Base-by-base conservation (phyloP, 1,140 invertebrate genomes). In the Tribolium castaneum region DNA sequence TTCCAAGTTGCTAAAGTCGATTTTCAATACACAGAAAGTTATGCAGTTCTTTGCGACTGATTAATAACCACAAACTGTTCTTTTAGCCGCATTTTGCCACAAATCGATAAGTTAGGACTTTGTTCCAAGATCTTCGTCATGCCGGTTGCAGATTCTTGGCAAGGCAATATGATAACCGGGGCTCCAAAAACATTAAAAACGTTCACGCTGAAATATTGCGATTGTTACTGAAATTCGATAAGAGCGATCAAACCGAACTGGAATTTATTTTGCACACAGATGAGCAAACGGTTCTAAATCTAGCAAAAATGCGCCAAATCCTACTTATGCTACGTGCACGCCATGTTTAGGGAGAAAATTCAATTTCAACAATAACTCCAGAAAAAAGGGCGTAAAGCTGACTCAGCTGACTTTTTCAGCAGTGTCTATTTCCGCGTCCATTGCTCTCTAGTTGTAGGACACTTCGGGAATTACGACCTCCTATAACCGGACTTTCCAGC, bases 191-290 rank as follows among this genome's bases (percentile, higher is more conserved):
- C 59, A 35, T 35, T 66, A 66, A 34, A 66, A 35, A 66, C 59
- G 59, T 35, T 35, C n/a, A 25, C 9, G 12, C 30, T 39, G 59
- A 66, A 35, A 66, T 66, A 66, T 66, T 66, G 30, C 30, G 25
- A 66, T 66, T 35, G 59, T 66, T 34, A 66, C 25, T 35, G 59
- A 66, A 66, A 66, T 66, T 66, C 30, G 59, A 66, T 66, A 66
- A 66, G 19, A 59, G 22, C 54, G 30, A 34, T 66, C 59, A 25
- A 59, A 59, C 54, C 22, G 54, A 59, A 25, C 4, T 59, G 54
- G 25, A 59, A 59, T 59, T 59, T 59, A 59, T 59, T 59, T 59
- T 59, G 54, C 16, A 59, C 19, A 22, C 22, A 59, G 54, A 59
- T 59, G 54, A 59, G 54, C 54, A 59, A 45, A 22, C 54, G 13